These are phyloP conservation scores for Colinus virginianus DNA, from an alignment of 2,113 vertebrate genomes.

Conservation along the genomic window DNA sequence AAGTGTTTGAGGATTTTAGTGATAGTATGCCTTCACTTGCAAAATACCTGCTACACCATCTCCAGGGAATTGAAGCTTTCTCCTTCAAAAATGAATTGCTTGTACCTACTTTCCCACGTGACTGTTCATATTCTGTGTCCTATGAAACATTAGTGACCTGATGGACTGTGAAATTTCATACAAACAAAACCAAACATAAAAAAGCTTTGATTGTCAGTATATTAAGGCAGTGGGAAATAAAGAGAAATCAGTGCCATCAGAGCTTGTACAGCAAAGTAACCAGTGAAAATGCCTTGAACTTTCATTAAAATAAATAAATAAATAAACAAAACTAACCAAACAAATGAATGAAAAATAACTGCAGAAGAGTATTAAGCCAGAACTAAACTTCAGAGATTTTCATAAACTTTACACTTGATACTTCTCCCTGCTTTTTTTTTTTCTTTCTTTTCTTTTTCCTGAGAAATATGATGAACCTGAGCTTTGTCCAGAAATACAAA, in stretches of 20 bases:
- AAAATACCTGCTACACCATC: conserved; percentile 8
- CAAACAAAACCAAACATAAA: not conserved
- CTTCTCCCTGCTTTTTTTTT: not conserved
- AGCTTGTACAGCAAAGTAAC: not conserved
- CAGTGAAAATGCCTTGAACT: not conserved
- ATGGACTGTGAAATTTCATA: not conserved
- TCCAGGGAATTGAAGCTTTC: conserved; percentile 24
- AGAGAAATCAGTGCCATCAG: not conserved
- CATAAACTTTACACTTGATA: not conserved
- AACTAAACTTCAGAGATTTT: not conserved
- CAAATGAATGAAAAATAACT: not conserved
- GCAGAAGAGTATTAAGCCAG: not conserved
- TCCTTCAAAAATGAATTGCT: conserved; percentile 42
- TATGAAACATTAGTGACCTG: conserved; percentile 14
- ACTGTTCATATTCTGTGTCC: not conserved
- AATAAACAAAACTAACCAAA: not conserved
- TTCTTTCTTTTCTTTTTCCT: not conserved
- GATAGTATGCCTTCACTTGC: not conserved
- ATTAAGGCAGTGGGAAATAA: not conserved
- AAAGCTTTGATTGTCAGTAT: not conserved
- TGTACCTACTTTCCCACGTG: not conserved
- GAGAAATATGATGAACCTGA: not conserved
- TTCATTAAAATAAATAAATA: not conserved
- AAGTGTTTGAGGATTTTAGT: conserved; percentile 38
- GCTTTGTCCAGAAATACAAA: not conserved